Conservation (phyloP, 2,888 invertebrate species). For the Hydriomena furcata region DNA sequence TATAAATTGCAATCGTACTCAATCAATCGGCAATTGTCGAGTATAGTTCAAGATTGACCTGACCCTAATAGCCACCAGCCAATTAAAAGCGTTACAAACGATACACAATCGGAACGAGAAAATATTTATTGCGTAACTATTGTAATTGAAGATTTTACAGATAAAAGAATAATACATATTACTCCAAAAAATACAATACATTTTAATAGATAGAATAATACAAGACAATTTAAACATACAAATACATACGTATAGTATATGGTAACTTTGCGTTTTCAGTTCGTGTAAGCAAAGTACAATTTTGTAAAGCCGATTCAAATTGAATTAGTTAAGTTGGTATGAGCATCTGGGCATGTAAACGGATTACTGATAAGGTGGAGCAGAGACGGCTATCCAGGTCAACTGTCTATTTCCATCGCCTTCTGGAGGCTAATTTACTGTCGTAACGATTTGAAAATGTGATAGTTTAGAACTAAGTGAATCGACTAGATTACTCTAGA, state of each 20-base stretch:
- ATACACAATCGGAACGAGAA: no score
- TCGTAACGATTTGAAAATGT: slow-evolving; percentile 14
- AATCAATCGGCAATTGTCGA: neutral
- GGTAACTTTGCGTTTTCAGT: neutral
- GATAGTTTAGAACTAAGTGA: neutral
- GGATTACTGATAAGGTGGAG: slow-evolving; percentile 30
- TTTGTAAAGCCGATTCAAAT: slow-evolving; percentile 5
- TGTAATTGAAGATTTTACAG: no score
- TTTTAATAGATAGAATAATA: no score
- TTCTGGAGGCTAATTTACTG: slow-evolving; percentile 29
- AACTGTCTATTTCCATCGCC: slow-evolving; percentile 32
- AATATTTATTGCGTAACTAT: no score
- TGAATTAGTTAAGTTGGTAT: slow-evolving; percentile 27
- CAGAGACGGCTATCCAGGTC: slow-evolving; percentile 34
- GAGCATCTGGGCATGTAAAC: slow-evolving; percentile 31
- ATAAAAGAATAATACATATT: no score
- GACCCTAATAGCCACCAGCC: neutral
- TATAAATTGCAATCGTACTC: neutral
- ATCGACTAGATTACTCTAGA: no score
- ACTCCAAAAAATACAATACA: no score
- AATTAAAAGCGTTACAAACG: no score
- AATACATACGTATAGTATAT: no score
- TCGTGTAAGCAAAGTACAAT: neutral
- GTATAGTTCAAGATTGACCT: neutral
- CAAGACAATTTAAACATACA: no score